phyloP scores from a whole-genome alignment of 2,888 invertebrate genomes.

The Apamea anceps region DNA sequence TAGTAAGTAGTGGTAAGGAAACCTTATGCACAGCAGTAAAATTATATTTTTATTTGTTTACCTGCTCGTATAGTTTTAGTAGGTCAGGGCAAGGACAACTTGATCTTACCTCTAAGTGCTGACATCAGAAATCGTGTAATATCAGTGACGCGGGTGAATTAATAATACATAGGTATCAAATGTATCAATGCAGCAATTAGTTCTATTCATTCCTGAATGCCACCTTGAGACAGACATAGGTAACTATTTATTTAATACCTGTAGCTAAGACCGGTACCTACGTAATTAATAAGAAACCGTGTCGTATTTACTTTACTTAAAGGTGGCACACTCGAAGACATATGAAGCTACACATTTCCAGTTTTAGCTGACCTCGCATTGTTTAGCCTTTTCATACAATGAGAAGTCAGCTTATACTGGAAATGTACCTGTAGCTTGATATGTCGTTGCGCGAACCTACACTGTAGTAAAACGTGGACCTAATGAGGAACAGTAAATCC shows the following conservation, averaged over 20 bases:
- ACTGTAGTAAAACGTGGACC: conserved; percentile 24
- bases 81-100: conserved; percentile 67
- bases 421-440: not conserved
- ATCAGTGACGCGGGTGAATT: conserved; percentile 42
- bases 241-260: conserved; percentile 35
- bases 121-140: conserved; percentile 70
- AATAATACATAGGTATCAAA: conserved; percentile 40
- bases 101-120: conserved; percentile 45
- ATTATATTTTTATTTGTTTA: conserved; percentile 36
- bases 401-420: not conserved
- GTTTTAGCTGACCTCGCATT: not conserved
- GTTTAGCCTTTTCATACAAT: not conserved
- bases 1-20: not conserved
- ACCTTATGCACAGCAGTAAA: not conserved
- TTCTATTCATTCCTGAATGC: conserved; percentile 35
- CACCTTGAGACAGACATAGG: conserved; percentile 43
- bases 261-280: not conserved
- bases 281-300: conserved; percentile 22
- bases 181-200: conserved; percentile 37
- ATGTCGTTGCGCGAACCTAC: not conserved
- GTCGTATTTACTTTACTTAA: conserved; percentile 25
- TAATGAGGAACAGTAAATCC: conserved; percentile 35
- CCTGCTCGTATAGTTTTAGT: conserved; percentile 40
- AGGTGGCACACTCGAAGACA: conserved; percentile 10
- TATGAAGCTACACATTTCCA: not conserved